Evolutionary conservation across 2,797 vertebrate species (phyloP), one percentile per base, ranked within the genome.

Genomic region (Schizopygopsis pylzovi): DNA sequence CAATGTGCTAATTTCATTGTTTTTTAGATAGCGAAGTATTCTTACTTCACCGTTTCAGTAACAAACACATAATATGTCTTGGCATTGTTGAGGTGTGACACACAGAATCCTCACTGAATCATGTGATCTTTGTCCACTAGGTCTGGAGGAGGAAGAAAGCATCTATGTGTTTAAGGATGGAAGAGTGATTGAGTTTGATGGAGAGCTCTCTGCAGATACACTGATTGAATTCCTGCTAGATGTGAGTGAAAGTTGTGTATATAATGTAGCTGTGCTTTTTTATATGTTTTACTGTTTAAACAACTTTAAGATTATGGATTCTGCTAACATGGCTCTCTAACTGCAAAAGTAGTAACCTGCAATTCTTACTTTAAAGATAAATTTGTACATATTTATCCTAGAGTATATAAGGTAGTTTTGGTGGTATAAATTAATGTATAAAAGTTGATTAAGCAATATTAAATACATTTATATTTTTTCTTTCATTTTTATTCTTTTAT

Each of bases 191-290:
- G 98, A 99, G 93, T 99, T 98, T 91, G 98, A 99, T 15, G 98
- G 98, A 12, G 96, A 99, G 89, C 95, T 99, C 76, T 96, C 98
- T 0, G 96, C 98, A 0, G 98, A 99, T 68, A 98, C 98, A 4
- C 91, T 99, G 90, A 97, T 99, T 93, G 98, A 99, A 93, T 99
- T 99, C 89, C 95, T 99, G 83, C 81, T 99, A 90, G 98, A 99
- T 71, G 98, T 99, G 93, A 97, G 98, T 91, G 52, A 4, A 45
- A 45, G 75, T 77, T 56, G 47, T 25, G 11, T n/a, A 61, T 25
- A 61, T 65, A 15, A 4, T 63, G 61, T 63, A 7, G 54, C 18
- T 56, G 18, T 56, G 22, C 9, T n/a, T 59, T 59, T 59, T 59
- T 3, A n/a, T 13, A 12, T 28, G 54, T 59, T 59, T 59, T 59